Conservation (phyloP, 2,888 invertebrate species). For the Eupithecia exiguata region DNA sequence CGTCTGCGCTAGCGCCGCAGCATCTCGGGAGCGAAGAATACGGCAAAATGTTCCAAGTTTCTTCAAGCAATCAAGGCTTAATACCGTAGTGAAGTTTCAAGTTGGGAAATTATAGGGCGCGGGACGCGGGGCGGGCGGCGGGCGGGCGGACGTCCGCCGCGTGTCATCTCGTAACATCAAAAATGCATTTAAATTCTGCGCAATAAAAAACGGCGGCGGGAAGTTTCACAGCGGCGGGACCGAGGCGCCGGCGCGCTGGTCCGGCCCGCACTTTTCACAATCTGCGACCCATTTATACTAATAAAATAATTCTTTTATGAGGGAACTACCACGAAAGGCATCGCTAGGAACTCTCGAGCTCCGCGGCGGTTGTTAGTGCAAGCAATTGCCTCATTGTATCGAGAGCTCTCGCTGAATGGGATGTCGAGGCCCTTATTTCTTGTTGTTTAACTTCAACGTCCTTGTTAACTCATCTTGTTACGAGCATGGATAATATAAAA, state of each 20-base stretch:
- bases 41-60: slow-evolving; percentile 83
- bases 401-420: slow-evolving; percentile 51
- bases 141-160: slow-evolving; percentile 78
- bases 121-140: slow-evolving; percentile 51
- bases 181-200: slow-evolving; percentile 85
- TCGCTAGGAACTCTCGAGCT: slow-evolving; percentile 42
- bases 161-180: slow-evolving; percentile 85
- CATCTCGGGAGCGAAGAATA: slow-evolving; percentile 83
- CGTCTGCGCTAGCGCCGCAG: slow-evolving; percentile 76
- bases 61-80: slow-evolving; percentile 84
- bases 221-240: slow-evolving; percentile 76
- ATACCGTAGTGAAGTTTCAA: slow-evolving; percentile 83
- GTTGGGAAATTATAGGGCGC: slow-evolving; percentile 83
- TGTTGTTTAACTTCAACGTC: slow-evolving; percentile 52
- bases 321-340: slow-evolving; percentile 39
- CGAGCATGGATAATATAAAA: slow-evolving; percentile 38
- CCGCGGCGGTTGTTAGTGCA: slow-evolving; percentile 57
- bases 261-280: slow-evolving; percentile 49
- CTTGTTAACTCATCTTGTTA: slow-evolving; percentile 40
- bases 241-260: slow-evolving; percentile 28
- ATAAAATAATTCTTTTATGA: slow-evolving; percentile 56
- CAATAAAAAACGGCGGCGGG: slow-evolving; percentile 83
- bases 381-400: slow-evolving; percentile 66
- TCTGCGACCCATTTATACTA: slow-evolving; percentile 59
- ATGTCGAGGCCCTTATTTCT: slow-evolving; percentile 52